Conservation (phyloP, 2,888 invertebrate species). For the Diploptera punctata region DNA sequence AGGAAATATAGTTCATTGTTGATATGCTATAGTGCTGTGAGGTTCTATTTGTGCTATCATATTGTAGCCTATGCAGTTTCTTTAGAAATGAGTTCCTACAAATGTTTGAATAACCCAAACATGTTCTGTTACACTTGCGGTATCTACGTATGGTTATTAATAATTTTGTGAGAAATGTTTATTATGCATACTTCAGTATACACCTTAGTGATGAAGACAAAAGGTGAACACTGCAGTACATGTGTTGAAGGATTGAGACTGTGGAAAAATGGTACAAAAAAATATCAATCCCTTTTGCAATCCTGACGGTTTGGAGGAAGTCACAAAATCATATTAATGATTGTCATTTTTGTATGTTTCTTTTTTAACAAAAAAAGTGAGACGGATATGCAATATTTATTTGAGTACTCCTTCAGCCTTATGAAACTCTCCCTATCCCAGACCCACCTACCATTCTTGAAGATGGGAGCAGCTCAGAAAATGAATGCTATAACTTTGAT, state of each 20-base stretch:
- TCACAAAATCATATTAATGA: conserved; percentile 4
- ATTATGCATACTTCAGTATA: conserved; percentile 11
- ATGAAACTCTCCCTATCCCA: not conserved
- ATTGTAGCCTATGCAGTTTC: too few relatives aligned
- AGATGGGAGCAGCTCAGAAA: conserved; percentile 1
- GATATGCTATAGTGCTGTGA: too few relatives aligned
- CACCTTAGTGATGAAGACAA: not conserved
- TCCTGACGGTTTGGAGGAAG: conserved; percentile 2
- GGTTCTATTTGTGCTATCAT: too few relatives aligned
- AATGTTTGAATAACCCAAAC: too few relatives aligned
- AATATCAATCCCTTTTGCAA: conserved; percentile 9
- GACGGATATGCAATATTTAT: not conserved
- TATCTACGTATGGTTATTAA: too few relatives aligned
- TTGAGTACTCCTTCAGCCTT: not conserved
- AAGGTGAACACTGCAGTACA: not conserved
- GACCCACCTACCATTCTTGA: not conserved
- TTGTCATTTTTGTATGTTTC: conserved; percentile 7
- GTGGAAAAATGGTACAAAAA: not conserved
- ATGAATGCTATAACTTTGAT: not conserved
- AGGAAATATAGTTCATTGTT: too few relatives aligned
- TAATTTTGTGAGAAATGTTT: too few relatives aligned
- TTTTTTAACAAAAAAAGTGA: conserved; percentile 1
- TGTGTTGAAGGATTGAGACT: not conserved
- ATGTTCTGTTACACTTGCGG: too few relatives aligned
- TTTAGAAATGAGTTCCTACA: too few relatives aligned